Conservation (phyloP, 2,888 invertebrate genomes). For the Tipula helvola region DNA sequence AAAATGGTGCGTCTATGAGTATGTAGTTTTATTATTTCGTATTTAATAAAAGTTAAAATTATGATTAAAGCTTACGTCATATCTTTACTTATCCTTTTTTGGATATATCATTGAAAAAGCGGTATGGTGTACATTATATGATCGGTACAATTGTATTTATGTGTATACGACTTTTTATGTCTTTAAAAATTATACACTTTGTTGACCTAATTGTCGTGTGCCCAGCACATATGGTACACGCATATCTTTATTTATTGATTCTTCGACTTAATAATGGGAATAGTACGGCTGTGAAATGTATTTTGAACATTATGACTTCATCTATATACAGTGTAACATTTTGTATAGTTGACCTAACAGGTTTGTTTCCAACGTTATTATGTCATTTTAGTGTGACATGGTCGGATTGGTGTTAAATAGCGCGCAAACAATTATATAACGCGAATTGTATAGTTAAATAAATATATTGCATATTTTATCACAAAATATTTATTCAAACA, state of each 20-base stretch:
- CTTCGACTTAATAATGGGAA: too few relatives aligned
- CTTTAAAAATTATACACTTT: background rate
- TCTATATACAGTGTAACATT: too few relatives aligned
- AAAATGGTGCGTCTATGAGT: constrained; percentile 7
- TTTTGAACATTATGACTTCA: too few relatives aligned
- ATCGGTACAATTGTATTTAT: background rate
- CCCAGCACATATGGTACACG: background rate
- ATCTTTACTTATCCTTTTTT: background rate
- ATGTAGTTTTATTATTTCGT: background rate
- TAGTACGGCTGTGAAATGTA: too few relatives aligned
- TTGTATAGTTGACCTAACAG: background rate
- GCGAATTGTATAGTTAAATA: background rate
- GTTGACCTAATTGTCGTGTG: background rate
- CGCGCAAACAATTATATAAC: background rate
- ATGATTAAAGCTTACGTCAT: background rate
- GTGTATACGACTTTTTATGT: background rate
- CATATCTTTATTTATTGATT: too few relatives aligned
- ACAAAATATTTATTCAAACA: too few relatives aligned
- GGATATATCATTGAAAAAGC: background rate
- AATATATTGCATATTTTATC: background rate
- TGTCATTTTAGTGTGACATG: background rate
- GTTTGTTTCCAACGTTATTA: background rate
- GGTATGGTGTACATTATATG: background rate
- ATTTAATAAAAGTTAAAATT: background rate
- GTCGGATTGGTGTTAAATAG: background rate